Evolutionary conservation across 2,113 vertebrate species (phyloP).

Genomic region (Tetraodon nigroviridis): DNA sequence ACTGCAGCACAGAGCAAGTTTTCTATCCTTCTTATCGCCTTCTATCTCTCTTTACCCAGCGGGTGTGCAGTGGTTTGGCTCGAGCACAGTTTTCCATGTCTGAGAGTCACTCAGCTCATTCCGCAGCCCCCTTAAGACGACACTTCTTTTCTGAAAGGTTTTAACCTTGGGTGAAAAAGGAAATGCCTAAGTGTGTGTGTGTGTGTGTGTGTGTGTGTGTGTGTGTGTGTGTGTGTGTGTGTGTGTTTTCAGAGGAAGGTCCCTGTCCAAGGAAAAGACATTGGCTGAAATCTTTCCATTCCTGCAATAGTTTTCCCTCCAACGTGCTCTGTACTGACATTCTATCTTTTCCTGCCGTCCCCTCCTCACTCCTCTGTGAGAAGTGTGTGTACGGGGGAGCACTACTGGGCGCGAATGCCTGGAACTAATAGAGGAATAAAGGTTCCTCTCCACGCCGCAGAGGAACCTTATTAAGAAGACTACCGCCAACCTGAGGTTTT

Average conservation of each 20-base stretch:
- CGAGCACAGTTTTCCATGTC: conserved; percentile 53
- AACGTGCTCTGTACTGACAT: conserved; percentile 65
- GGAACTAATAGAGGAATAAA: conserved; percentile 73
- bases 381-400: conserved; percentile 15
- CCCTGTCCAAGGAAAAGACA: conserved; percentile 57
- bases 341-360: conserved; percentile 57
- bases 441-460: conserved; percentile 56
- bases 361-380: conserved; percentile 13
- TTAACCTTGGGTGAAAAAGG: conserved; percentile 45
- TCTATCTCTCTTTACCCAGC: conserved; percentile 13
- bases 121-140: conserved; percentile 46
- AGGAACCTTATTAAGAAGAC: conserved; percentile 61
- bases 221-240: no score
- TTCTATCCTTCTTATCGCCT: not conserved
- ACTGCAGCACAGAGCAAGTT: conserved; percentile 2
- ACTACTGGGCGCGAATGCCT: conserved; percentile 58
- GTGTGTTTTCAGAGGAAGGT: conserved; percentile 56
- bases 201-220: conserved; percentile 30
- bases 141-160: conserved; percentile 58
- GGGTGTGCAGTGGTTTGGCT: conserved; percentile 48
- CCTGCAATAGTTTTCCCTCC: conserved; percentile 56
- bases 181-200: conserved; percentile 44
- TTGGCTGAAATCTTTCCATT: conserved; percentile 60
- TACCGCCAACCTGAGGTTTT: conserved; percentile 54
- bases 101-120: conserved; percentile 42